Evolutionary conservation across 2,888 invertebrate species (phyloP), one percentile per base, ranked within the genome.

Genomic region (Hipparchia semele): DNA sequence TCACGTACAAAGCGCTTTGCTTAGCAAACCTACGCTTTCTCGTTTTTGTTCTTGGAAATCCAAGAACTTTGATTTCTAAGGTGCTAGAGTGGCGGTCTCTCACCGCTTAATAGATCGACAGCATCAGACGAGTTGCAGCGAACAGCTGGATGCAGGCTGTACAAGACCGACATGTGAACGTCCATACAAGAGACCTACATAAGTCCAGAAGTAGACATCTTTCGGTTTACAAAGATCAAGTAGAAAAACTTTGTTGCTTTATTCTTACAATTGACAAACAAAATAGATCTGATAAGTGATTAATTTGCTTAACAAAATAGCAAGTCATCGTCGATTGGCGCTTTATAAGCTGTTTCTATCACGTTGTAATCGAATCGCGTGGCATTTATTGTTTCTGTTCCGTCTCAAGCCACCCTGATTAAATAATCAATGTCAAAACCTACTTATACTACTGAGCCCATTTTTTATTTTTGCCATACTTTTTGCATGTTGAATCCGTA

Each of bases 361-460:
- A 86, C 86, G 87, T 89, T 90, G 90, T 90, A 90, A 88, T 89
- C 87, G 83, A 84, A 86, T 87, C 83, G 83, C 80, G 79, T 83
- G 88, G 89, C 90, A 90, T 90, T 91, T 89, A 90, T 90, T 89
- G 87, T 84, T 79, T 82, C 84, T 84, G 82, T 85, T 81, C 81
- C 80, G 83, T 83, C 82, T 80, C 79, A 73, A 74, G 79, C 77
- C 77, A 75, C 78, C 79, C 79, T 84, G 85, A 87, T 87, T 89
- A 87, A 87, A 87, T 87, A 87, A 88, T 86, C 84, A 86, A 69
- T 72, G 58, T 7, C 46, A 46, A 53, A 69, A 13, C 39, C 23
- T 56, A 66, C 56, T 23, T 23, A 23, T 23, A 0, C 23, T 23
- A 23, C 23, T 23, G 23, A 23, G 23, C 33, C 49, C 5, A 39